A percentile compares a stretch with the other conserved stretches of the same genome.
phyloP scores from a whole-genome alignment of 2,888 invertebrate species.

The Myathropa florea region DNA sequence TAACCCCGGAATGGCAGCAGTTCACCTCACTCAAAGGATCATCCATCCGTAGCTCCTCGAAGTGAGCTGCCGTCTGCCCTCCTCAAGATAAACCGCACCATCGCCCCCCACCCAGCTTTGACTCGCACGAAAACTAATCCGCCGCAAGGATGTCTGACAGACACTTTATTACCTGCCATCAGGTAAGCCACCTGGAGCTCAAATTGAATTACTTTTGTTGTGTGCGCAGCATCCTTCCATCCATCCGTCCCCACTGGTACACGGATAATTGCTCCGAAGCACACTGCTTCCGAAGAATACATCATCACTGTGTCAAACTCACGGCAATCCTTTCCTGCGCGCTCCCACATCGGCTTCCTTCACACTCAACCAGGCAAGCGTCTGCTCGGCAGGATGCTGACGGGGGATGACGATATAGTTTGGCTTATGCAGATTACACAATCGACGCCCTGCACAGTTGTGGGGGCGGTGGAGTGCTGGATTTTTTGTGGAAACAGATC shows the following conservation, averaged over 20 bases:
- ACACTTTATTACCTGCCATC: constrained; percentile 60
- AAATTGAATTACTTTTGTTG: constrained; percentile 56
- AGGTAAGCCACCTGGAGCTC: constrained; percentile 44
- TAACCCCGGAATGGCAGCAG: neutral
- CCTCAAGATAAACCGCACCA: no score
- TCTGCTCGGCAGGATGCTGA: neutral
- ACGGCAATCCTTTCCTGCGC: constrained; percentile 6
- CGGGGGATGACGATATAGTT: no score
- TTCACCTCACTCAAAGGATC: neutral
- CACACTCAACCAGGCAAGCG: neutral
- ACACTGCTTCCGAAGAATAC: constrained; percentile 21
- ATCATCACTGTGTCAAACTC: constrained; percentile 60
- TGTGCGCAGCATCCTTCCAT: constrained; percentile 6
- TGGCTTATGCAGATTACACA: constrained; percentile 54
- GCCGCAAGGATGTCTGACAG: constrained; percentile 32
- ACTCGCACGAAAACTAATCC: constrained; percentile 3
- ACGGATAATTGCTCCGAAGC: constrained; percentile 46
- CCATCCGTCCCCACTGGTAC: neutral
- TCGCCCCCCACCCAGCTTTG: neutral
- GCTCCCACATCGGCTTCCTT: neutral
- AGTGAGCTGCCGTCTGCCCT: neutral
- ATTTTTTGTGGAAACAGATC: neutral
- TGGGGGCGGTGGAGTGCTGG: neutral
- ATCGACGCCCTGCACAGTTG: constrained; percentile 18
- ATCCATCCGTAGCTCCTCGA: neutral